Base-by-base conservation (phyloP, 2,888 invertebrate genomes). In the Drosophila colorata region DNA sequence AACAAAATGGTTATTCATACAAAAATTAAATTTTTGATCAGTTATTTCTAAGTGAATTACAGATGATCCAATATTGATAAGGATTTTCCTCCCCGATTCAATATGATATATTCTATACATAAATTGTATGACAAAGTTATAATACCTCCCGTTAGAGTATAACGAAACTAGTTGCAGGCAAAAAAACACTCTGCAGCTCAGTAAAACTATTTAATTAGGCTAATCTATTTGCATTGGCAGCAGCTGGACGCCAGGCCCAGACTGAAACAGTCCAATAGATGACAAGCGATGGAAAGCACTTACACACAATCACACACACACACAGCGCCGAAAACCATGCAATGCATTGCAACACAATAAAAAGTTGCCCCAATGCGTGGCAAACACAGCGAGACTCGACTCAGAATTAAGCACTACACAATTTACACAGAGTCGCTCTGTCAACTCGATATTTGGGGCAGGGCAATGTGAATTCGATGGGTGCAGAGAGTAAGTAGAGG, bases 141-240 rank as follows among this genome's bases (percentile, higher is more conserved):
- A n/a, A 8, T 1, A 5, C 4, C 11, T 0, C n/a, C 16, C 0
- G 1, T 13, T 14, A 48, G 35, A 9, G 11, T 31, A 51, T 14
- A 9, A 28, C 9, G 52, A 8, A 20, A 11, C 28, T 16, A 2
- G 4, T 41, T 28, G 25, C 16, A 13, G 5, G n/a, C 1, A 13
- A 13, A 40, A 20, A 37, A 60, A 63, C 51, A 69, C 61, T 63
- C 55, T 63, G 55, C 56, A 51, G 49, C 58, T 61, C 59, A 38
- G 68, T 47, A 71, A 72, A 77, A 77, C 80, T 78, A 78, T 81
- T 81, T 81, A 83, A 83, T 81, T 81, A 81, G 80, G 75, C 83
- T 81, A 83, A 81, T 81, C 81, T 82, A 73, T 83, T 80, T 78
- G 70, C 77, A 78, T 70, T 74, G 67, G 35, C 49, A 55, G 57